phyloP scores from a whole-genome alignment of 2,113 vertebrate genomes.

The Dermatemys mawii region DNA sequence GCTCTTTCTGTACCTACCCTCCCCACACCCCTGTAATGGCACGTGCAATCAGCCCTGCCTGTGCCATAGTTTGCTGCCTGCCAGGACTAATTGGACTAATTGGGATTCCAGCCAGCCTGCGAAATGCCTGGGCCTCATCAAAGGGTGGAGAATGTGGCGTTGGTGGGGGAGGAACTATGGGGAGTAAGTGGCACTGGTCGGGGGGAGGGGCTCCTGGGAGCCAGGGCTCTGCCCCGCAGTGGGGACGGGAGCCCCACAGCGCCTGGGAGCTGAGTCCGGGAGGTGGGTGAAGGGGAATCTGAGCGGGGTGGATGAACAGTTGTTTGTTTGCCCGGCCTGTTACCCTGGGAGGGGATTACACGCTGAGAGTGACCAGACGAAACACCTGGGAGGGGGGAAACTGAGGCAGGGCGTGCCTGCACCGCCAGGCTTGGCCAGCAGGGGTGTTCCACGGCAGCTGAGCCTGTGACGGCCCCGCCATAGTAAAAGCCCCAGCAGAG shows the following conservation, averaged over 20 bases:
- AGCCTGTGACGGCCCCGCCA: neutral
- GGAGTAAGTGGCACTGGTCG: neutral
- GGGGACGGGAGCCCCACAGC: too few relatives aligned
- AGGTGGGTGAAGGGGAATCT: neutral
- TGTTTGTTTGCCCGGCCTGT: neutral
- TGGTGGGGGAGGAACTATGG: neutral
- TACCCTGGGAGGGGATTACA: neutral
- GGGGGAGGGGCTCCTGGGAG: neutral
- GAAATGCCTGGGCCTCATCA: neutral
- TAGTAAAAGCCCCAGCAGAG: neutral
- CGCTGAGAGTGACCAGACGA: neutral
- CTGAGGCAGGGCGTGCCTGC: neutral
- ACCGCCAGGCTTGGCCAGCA: neutral
- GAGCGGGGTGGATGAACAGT: fast-evolving
- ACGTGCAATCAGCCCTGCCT: neutral
- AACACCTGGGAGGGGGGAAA: neutral
- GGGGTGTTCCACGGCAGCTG: neutral
- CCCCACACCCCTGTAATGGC: neutral
- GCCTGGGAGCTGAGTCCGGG: neutral
- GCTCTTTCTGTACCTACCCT: neutral
- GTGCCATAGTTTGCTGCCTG: neutral
- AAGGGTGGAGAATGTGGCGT: neutral
- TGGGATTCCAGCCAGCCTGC: neutral
- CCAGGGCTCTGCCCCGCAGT: neutral
- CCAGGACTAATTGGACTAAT: neutral